Base-by-base conservation (phyloP, 2,797 vertebrate genomes). In the Pseudopleuronectes americanus region DNA sequence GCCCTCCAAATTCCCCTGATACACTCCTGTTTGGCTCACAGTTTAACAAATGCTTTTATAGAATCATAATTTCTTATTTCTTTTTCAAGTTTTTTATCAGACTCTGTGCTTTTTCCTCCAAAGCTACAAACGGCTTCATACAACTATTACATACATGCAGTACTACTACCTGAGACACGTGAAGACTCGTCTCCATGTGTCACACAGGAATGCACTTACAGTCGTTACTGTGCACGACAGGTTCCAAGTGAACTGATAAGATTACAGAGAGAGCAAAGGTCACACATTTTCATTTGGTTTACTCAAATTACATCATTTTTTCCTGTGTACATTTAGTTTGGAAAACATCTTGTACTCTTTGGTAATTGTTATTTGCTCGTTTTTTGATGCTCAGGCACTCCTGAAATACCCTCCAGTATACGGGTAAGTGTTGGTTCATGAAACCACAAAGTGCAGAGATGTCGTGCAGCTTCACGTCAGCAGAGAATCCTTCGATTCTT, bases 321-420 rank as follows among this genome's bases (percentile, higher is more conserved):
- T 10, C 43, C 17, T 12, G 0, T 48, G 17, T 13, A 17, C 8
- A 28, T 61, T 57, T 59, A 48, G 47, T 48, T 57, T 19, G 45
- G 17, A 48, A 67, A 71, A 80, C 74, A 75, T 60, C 26, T 41
- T 71, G 47, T 74, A 3, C 59, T 67, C 38, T 53, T 59, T 55
- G 19, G 26, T 36, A 76, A 68, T 68, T 74, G 62, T 59, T 81
- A 10, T 63, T 63, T 65, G 14, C 31, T 9, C 61, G 68, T 76
- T 71, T 79, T 71, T 76, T 78, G 77, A 79, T 81, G 61, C 53
- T 72, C 59, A 16, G 47, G 47, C 55, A 36, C 74, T 84, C 79
- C 68, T 86, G 84, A 91, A 90, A 87, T 90, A 88, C 68, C 58
- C 81, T 81, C 61, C 86, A 88, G 76, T n/a, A n/a, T 84, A 80